Base-by-base conservation (phyloP, 2,888 invertebrate species). In the Eurois occulta region DNA sequence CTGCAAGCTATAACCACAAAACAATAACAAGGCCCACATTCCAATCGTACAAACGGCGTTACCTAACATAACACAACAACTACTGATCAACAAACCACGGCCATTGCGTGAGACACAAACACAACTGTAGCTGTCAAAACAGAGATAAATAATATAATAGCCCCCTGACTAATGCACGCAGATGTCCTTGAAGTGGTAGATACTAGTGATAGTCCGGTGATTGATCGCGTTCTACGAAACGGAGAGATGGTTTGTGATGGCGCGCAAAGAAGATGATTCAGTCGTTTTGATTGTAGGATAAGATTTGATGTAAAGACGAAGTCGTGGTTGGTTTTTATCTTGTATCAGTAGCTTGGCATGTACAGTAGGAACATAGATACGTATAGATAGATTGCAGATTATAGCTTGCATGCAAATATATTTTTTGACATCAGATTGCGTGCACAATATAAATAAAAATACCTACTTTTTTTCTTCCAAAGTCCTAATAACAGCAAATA, bases 141-240 rank as follows among this genome's bases (percentile, higher is more conserved):
- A 80, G 38, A 70, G 76, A 85, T 75, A 82, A 72, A 66, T 35
- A 69, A 66, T 28, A 43, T 78, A 67, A 69, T 28, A 43, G 35
- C 46, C 2, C 62, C 38, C 58, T 80, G 79, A 85, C 66, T 77
- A 76, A 77, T 46, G 38, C 76, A 77, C n/a, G 43, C 24, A 35
- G 75, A 75, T 71, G 77, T 62, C 86, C 83, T 75, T 80, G 83
- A 66, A 48, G 28, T 35, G 38, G 41, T n/a, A 38, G 69, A 72
- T 81, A 76, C 35, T 43, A 24, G n/a, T 38, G 86, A 75, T 67
- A 77, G 75, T 48, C 24, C n/a, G 28, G n/a, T 84, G 85, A 81
- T 85, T 81, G 78, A 81, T 84, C 58, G 52, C 28, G 7, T 84
- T 84, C 76, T 58, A 6, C 13, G 72, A 66, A 72, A 66, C 21